Evolutionary conservation across 2,113 vertebrate species (phyloP).

Genomic region (Istiophorus platypterus): DNA sequence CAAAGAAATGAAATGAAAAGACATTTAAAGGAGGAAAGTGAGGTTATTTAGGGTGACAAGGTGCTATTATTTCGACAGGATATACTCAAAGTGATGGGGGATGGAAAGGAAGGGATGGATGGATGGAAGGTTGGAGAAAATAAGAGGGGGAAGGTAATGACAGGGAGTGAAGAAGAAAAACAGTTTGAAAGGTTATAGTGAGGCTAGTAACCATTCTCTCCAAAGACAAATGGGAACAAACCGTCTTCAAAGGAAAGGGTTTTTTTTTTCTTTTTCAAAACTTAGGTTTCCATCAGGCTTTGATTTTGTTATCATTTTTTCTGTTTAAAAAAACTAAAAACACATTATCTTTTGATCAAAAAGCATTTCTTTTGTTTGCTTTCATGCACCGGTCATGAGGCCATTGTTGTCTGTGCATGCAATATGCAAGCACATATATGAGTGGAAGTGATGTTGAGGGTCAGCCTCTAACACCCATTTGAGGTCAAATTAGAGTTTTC

Average conservation of each 20-base stretch:
- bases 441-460: not conserved
- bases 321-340: slow-evolving; percentile 18
- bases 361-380: too few species aligned
- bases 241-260: slow-evolving; percentile 50
- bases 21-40: not conserved
- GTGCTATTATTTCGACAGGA: slow-evolving; percentile 9
- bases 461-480: not conserved
- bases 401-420: not conserved
- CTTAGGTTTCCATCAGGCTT: slow-evolving; percentile 34
- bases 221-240: slow-evolving; percentile 57
- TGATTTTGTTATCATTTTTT: slow-evolving; percentile 22
- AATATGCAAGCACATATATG: not conserved
- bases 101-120: not conserved
- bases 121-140: not conserved
- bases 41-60: slow-evolving; percentile 5
- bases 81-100: not conserved
- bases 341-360: too few species aligned
- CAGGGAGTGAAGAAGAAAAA: not conserved
- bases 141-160: slow-evolving; percentile 10
- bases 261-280: slow-evolving; percentile 35
- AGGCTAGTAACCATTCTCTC: slow-evolving; percentile 28
- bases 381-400: not conserved
- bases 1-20: slow-evolving; percentile 1
- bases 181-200: slow-evolving; percentile 47
- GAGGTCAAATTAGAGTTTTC: not conserved